Evolutionary conservation across 2,888 invertebrate species (phyloP), one percentile per base, ranked within the genome.

Genomic region (Amblyteles armatorius): DNA sequence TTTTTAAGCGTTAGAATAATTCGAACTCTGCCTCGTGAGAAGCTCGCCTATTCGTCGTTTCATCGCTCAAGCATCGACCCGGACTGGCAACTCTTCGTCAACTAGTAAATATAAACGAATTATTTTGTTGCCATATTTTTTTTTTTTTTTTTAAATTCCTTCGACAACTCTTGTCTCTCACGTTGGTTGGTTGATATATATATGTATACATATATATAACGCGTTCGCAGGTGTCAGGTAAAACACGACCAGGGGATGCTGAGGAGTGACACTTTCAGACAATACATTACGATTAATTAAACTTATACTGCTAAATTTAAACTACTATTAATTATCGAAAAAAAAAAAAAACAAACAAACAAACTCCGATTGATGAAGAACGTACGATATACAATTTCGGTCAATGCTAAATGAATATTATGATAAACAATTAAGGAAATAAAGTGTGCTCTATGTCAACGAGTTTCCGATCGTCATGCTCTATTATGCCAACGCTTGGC

Each of bases 271-370:
- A 93, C 89, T 93, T 93, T 93, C 93, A 93, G 93, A 93, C 93
- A 93, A 93, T 93, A 93, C 93, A 93, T 92, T 93, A 93, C 91
- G 89, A 92, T 93, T 93, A 93, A 93, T 93, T 93, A 92, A 88
- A 93, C 91, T 93, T 92, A 90, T 92, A 93, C 90, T 90, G 91
- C 89, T 92, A 92, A 92, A 93, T 92, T 88, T 91, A 92, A 92
- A 91, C 91, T 92, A 92, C 89, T 91, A 91, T 86, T 91, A 91
- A 92, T 92, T 92, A 93, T 92, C 90, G 89, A 78, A 26, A 72
- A 74, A 71, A 79, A 80, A 26, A 69, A 72, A 26, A 26, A 26
- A 26, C 48, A 69, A 86, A 91, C 89, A 26, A 26, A 26, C 55
- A 69, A 86, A 91, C 89, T 92, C 89, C 89, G 90, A 90, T 91